Evolutionary conservation across 2,888 invertebrate species (phyloP), one percentile per base, ranked within the genome.

Genomic region (Parnassius apollo): DNA sequence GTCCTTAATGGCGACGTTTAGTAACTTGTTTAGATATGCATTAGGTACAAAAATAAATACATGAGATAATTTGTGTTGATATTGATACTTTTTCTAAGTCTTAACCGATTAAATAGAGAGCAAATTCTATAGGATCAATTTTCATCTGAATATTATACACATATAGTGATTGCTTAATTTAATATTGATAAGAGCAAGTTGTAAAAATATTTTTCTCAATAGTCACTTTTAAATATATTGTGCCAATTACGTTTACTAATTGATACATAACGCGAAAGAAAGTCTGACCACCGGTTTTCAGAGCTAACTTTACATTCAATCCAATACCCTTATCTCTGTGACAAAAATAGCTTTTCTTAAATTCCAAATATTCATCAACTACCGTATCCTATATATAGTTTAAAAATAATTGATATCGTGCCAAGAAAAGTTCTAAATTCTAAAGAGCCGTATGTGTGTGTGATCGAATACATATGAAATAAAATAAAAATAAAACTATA

Each of bases 301-400:
- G 81, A 86, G 86, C 83, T 80, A 80, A 77, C 78, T 70, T 70
- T 69, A 62, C 61, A 66, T 69, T 71, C 78, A 78, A 71, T 70
- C 72, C 71, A 72, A 69, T 77, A 78, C 82, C 78, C 78, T 18
- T 44, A 42, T 83, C 77, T 81, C 81, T 78, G 85, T 91, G 89
- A 85, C 86, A 91, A 91, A 91, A 91, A 91, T 91, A 91, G 83
- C 86, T 80, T 87, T 77, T 82, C 84, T 87, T 85, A 84, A 66
- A 76, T 71, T 73, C 75, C 79, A 80, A 83, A 69, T 80, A 77
- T 76, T 78, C 76, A 74, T 78, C 75, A 72, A 72, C 78, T 80
- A 81, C 73, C 80, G 72, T 80, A 77, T 75, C 80, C 80, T 82
- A 18, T 18, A 18, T 18, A 18, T 82, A 85, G 78, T 77, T 74